Evolutionary conservation across 2,888 invertebrate genomes (phyloP).

Genomic region (Pteria penguin): DNA sequence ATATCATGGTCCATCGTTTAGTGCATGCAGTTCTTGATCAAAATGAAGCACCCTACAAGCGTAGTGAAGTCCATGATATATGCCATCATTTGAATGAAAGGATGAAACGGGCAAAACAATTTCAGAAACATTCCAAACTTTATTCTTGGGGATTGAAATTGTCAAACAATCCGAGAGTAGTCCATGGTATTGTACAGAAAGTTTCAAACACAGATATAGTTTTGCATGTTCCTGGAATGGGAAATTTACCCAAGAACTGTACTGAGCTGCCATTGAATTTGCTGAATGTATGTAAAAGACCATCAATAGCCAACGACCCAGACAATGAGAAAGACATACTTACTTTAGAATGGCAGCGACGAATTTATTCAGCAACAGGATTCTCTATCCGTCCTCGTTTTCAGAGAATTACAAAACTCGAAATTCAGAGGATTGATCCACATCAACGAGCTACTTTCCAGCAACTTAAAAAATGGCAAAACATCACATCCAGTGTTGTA

Average conservation of each 20-base stretch:
- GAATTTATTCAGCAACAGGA: slow-evolving; percentile 43
- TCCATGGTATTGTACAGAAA: slow-evolving; percentile 48
- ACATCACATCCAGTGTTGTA: slow-evolving; percentile 16
- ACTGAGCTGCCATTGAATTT: slow-evolving; percentile 50
- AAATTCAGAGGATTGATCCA: slow-evolving; percentile 27
- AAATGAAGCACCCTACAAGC: slow-evolving; percentile 47
- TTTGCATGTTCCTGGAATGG: slow-evolving; percentile 51
- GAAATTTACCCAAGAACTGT: slow-evolving; percentile 37
- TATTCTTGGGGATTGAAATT: slow-evolving; percentile 51
- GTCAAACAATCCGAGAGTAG: slow-evolving; percentile 41
- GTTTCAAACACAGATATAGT: slow-evolving; percentile 51
- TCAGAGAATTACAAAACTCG: background rate
- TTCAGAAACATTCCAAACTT: slow-evolving; percentile 50
- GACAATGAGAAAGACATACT: slow-evolving; percentile 36
- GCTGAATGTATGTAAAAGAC: slow-evolving; percentile 49
- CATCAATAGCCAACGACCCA: slow-evolving; percentile 39
- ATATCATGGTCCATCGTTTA: slow-evolving; percentile 51
- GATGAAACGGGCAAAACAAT: slow-evolving; percentile 52
- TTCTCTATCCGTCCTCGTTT: slow-evolving; percentile 5
- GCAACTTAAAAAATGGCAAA: slow-evolving; percentile 26
- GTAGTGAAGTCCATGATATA: slow-evolving; percentile 50
- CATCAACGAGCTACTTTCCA: slow-evolving; percentile 26
- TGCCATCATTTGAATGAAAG: slow-evolving; percentile 55
- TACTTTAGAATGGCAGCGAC: slow-evolving; percentile 53
- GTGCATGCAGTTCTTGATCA: slow-evolving; percentile 50